Evolutionary conservation across 2,113 vertebrate species (phyloP), one percentile per base, ranked within the genome.

Genomic region (Daboia siamensis): DNA sequence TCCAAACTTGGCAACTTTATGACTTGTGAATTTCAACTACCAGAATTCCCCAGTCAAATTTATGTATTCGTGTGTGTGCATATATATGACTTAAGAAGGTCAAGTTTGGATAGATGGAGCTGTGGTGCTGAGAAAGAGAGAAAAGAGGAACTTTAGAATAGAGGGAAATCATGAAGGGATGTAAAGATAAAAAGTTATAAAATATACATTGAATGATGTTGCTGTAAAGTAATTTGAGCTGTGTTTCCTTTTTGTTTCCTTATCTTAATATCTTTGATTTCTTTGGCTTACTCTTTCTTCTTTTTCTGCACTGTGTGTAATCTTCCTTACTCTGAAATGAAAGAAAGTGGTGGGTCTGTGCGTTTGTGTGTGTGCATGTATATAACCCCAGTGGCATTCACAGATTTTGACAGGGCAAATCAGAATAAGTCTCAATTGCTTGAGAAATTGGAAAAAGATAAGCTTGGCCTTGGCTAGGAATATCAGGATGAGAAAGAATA

Each of bases 351-450:
- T 44, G 33, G 74, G 20, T 69, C 33, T 69, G 29, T n/a, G 13
- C 29, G n/a, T 5, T n/a, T 69, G 29, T 69, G 29, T n/a, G 33
- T 80, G 21, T 80, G 33, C 17, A 3, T 80, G 74, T 44, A 33
- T 59, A 59, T 69, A 93, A 57, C 21, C 86, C 51, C 39, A 86
- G 12, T 46, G 11, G 51, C 0, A 0, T 33, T 90, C 87, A 33
- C 5, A 33, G 74, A 92, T 12, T 48, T 91, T 86, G 93, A 86
- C 9, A 89, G 51, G 55, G 24, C 15, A 69, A 91, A 90, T 64
- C 86, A 90, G 93, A 93, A 55, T 55, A 56, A 74, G 86, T 87
- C 21, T 44, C 57, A 0, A 51, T 86, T 95, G 90, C 91, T 92
- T 90, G 0, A 0, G 1, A 90, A 61, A 46, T 23, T 94, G 92